These are phyloP conservation scores for Piliocolobus tephrosceles DNA, from an alignment of 2,113 vertebrate species.

Conservation along the genomic window DNA sequence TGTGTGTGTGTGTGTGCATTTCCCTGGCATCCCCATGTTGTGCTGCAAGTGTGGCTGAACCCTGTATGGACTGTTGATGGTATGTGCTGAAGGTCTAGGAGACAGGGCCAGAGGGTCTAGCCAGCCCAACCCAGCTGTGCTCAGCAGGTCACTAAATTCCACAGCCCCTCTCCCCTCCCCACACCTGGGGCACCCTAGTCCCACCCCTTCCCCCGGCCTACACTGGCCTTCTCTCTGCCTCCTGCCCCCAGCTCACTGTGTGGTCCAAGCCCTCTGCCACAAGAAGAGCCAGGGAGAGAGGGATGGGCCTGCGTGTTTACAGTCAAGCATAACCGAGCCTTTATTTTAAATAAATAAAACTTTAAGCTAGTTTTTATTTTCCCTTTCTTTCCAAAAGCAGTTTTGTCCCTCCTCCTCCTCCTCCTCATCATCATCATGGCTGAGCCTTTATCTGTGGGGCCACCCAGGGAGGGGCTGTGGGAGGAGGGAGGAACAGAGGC, in stretches of 20 bases:
- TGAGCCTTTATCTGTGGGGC: conserved; percentile 81
- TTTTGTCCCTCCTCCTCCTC: conserved; percentile 71
- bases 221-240: conserved; percentile 43
- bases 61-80: accelerated
- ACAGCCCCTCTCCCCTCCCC: conserved; percentile 53
- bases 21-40: background rate
- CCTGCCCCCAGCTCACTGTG: conserved; percentile 80
- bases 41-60: background rate
- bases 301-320: conserved; percentile 85
- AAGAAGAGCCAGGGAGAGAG: conserved; percentile 77
- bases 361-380: conserved; percentile 83
- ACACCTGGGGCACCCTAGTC: conserved; percentile 68
- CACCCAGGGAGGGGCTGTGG: conserved; percentile 80
- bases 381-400: conserved; percentile 76
- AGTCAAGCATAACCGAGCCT: conserved; percentile 85
- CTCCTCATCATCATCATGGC: conserved; percentile 63
- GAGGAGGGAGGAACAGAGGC: background rate
- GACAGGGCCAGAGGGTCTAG: background rate
- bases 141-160: background rate
- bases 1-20: accelerated
- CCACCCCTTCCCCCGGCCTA: conserved; percentile 30
- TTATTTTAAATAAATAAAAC: conserved; percentile 89
- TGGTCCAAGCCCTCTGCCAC: conserved; percentile 83
- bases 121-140: background rate
- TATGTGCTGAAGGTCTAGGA: background rate